Base-by-base conservation (phyloP, 2,888 invertebrate species). In the Mactromeris polynyma region DNA sequence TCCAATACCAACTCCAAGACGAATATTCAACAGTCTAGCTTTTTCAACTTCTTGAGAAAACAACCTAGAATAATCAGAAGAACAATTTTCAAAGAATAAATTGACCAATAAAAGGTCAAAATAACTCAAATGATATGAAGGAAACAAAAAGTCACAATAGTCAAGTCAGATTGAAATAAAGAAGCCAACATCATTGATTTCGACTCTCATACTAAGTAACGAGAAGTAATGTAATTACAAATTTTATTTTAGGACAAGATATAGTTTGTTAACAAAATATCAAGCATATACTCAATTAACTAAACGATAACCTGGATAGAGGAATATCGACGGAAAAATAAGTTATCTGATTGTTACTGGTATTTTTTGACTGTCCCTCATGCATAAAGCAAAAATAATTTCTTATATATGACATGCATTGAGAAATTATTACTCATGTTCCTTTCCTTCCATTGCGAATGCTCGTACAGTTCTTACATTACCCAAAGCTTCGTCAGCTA, bases 391-490 rank as follows among this genome's bases (percentile, higher is more conserved):
- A 21, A 26, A 40, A 9, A 40, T n/a, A 46, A 21, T 33, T 38
- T 78, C 38, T 14, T 40, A 36, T 3, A 7, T 11, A 78, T 78
- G 78, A 42, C 7, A 81, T 42, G 58, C 26, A 51, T 77, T 51
- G 77, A 38, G 46, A 21, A 64, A 40, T 82, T 92, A 96, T 93
- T 93, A 97, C 97, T 97, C 97, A 91, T 94, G 93, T 96, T 99
- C 99, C 90, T 98, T 98, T 87, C 98, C 98, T 96, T 99, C 99
- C 97, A 98, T 99, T 0, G 99, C 99, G 97, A 99, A 99, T 21
- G 99, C 98, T 93, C 99, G 97, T 0, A 99, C 99, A 0, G 99
- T 99, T 82, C 99, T 97, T 93, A 99, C 98, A 97, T 99, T 99
- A 58, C 98, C 98, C 86, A 99, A 97, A 2, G 99, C 99, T 97